Percentiles rank a stretch among this genome's conserved stretches.
These are phyloP conservation scores for Cercocebus atys DNA, from an alignment of 2,113 vertebrate genomes.

Conservation along the genomic window DNA sequence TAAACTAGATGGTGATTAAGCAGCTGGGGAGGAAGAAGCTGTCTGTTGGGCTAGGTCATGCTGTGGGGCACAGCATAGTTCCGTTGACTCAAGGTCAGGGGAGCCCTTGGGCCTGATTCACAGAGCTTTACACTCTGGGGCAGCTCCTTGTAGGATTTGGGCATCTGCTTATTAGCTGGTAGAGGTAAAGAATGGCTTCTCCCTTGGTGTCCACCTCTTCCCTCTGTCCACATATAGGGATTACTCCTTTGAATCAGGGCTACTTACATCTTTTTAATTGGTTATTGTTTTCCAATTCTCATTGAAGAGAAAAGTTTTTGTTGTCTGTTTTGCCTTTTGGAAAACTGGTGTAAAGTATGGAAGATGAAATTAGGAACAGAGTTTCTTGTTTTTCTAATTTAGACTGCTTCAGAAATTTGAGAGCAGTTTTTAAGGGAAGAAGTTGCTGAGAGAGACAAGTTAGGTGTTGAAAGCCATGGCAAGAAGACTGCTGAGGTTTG, in stretches of 20 bases:
- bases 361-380: constrained; percentile 22
- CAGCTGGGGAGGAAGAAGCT: not conserved
- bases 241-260: constrained; percentile 2
- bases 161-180: not conserved
- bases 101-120: not conserved
- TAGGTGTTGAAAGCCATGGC: constrained; percentile 9
- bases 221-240: not conserved
- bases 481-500: constrained; percentile 14
- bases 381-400: constrained; percentile 24
- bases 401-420: constrained; percentile 39
- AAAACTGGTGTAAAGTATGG: not conserved
- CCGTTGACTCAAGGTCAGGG: not conserved
- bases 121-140: not conserved
- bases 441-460: constrained; percentile 38
- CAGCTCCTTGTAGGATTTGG: not conserved
- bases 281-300: not conserved
- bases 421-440: not conserved
- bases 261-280: constrained; percentile 19
- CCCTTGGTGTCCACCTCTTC: not conserved
- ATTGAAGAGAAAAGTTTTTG: constrained; percentile 24
- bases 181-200: not conserved
- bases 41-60: not conserved
- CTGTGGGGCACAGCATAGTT: not conserved
- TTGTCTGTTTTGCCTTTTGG: constrained; percentile 44
- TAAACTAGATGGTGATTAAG: constrained; percentile 60